Evolutionary conservation across 1,140 invertebrate genomes (phyloP).

Genomic region (Conus ventricosus): DNA sequence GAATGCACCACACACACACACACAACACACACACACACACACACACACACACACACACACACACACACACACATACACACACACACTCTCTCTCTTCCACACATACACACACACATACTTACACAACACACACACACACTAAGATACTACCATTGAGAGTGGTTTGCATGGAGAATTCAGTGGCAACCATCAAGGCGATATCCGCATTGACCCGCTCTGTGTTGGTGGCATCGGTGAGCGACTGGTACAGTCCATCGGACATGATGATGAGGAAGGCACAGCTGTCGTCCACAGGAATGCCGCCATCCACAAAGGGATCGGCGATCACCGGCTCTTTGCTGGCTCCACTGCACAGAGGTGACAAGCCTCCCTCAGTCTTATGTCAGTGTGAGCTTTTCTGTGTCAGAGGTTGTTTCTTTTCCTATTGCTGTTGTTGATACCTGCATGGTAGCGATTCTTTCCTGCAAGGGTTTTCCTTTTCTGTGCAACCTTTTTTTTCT

Average conservation of each 20-base stretch:
- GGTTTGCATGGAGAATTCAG: conserved; percentile 86
- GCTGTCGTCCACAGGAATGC: conserved; percentile 84
- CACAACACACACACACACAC: neutral
- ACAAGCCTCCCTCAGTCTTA: no score
- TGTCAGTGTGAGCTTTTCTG: no score
- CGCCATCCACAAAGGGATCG: conserved; percentile 86
- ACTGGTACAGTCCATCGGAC: conserved; percentile 89
- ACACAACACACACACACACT: neutral
- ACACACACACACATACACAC: conserved; percentile 5
- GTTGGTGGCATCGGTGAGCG: conserved; percentile 87
- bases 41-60: neutral
- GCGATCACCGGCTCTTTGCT: conserved; percentile 87
- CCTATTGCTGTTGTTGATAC: no score
- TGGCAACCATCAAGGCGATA: conserved; percentile 68
- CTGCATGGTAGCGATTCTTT: no score
- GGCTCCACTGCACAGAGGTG: conserved; percentile 75
- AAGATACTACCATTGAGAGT: conserved; percentile 78
- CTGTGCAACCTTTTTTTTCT: no score
- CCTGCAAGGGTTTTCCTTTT: no score
- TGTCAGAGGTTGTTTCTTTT: no score
- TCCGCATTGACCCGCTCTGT: conserved; percentile 75
- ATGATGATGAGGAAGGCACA: conserved; percentile 90
- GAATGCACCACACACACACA: no score
- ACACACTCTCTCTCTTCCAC: neutral
- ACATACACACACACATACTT: neutral